These are phyloP conservation scores for Syrmaticus mikado DNA, from an alignment of 2,113 vertebrate species.

Conservation along the genomic window DNA sequence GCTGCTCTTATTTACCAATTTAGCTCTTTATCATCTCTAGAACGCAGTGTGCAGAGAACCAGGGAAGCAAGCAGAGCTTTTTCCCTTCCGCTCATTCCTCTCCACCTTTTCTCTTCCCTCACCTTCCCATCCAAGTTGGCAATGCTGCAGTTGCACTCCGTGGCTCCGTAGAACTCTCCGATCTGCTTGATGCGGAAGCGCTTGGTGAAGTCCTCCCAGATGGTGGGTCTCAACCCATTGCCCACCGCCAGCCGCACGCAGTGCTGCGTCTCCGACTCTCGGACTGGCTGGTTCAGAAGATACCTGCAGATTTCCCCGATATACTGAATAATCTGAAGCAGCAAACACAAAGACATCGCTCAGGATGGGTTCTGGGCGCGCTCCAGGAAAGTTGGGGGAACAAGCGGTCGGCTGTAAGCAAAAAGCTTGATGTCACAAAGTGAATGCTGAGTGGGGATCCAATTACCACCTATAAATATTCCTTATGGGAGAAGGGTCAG, in stretches of 20 bases:
- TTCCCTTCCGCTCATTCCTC: fast-evolving
- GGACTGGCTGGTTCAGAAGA: conserved; percentile 83
- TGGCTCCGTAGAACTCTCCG: conserved; percentile 93
- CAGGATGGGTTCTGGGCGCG: background rate
- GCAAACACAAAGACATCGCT: background rate
- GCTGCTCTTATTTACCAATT: fast-evolving
- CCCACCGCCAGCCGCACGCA: conserved; percentile 86
- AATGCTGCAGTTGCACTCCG: conserved; percentile 93
- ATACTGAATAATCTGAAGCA: conserved; percentile 87
- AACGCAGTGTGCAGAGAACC: background rate
- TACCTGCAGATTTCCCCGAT: conserved; percentile 94
- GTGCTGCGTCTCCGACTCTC: conserved; percentile 78
- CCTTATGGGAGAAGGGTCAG: background rate
- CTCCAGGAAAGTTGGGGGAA: background rate
- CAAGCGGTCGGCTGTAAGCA: fast-evolving
- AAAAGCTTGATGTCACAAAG: background rate
- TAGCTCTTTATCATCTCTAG: background rate
- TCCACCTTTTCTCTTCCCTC: background rate
- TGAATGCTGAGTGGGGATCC: fast-evolving
- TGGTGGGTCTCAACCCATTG: conserved; percentile 85
- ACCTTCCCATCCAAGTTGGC: conserved; percentile 93
- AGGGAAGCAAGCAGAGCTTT: background rate
- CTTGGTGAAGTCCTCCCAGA: conserved; percentile 88
- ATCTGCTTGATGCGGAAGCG: conserved; percentile 84
- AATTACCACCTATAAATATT: background rate